Percentiles rank a stretch among this genome's conserved stretches.
Conservation (phyloP, 2,888 invertebrate species). For the Asteroscopus sphinx region DNA sequence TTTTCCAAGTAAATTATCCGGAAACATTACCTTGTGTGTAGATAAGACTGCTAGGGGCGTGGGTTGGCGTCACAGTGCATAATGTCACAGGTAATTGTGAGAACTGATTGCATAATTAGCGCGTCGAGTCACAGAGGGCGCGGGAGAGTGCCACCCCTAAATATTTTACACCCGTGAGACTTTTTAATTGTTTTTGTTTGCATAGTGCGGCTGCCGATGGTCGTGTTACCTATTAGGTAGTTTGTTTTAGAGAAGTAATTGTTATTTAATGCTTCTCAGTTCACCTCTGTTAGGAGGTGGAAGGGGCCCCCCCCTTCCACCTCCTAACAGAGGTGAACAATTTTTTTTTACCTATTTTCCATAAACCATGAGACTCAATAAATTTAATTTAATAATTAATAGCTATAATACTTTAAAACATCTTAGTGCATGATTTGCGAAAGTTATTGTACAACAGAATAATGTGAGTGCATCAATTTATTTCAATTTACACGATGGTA, state of each 20-base stretch:
- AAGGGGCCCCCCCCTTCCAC: too few relatives aligned
- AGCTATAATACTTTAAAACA: constrained; percentile 52
- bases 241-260: constrained; percentile 49
- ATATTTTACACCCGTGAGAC: constrained; percentile 84
- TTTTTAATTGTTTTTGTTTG: constrained; percentile 81
- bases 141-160: constrained; percentile 79
- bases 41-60: constrained; percentile 50
- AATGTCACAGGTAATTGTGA: constrained; percentile 83
- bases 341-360: too few relatives aligned
- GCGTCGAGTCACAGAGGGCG: constrained; percentile 84
- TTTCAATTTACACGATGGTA: constrained; percentile 87
- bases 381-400: constrained; percentile 2
- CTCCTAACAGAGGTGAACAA: too few relatives aligned
- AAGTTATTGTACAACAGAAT: constrained; percentile 73
- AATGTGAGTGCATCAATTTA: constrained; percentile 85
- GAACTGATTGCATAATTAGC: constrained; percentile 88
- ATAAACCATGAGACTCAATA: too few relatives aligned
- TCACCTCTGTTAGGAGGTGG: background rate
- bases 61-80: constrained; percentile 56
- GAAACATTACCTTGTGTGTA: constrained; percentile 31
- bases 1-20: constrained; percentile 18
- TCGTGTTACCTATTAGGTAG: constrained; percentile 45
- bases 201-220: constrained; percentile 44
- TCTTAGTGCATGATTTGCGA: constrained; percentile 70
- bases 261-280: constrained; percentile 31